Evolutionary conservation across 2,113 vertebrate genomes (phyloP).

Genomic region (Gambusia holbrooki): DNA sequence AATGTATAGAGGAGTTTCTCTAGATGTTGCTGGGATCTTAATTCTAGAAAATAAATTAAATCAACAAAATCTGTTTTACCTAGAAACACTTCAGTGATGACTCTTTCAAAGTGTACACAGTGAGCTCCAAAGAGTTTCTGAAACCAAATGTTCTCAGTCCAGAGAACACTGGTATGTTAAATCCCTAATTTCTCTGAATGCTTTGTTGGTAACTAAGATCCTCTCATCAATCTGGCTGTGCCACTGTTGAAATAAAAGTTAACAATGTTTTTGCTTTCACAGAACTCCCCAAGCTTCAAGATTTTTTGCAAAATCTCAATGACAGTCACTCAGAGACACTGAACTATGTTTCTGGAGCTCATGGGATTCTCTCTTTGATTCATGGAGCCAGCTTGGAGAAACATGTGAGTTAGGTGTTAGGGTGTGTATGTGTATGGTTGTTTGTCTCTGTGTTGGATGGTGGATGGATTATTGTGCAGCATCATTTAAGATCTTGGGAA

Average conservation of each 20-base stretch:
- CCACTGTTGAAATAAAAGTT: neutral
- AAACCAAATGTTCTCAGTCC: rapidly evolving
- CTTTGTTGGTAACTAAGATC: neutral
- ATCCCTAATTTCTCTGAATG: neutral
- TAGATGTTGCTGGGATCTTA: too few species aligned
- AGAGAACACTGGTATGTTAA: conserved; percentile 41
- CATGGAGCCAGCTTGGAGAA: neutral
- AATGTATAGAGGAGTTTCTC: too few species aligned
- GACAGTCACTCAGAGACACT: conserved; percentile 33
- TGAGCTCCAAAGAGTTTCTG: conserved; percentile 45
- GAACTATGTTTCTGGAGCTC: conserved; percentile 46
- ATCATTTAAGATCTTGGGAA: too few species aligned
- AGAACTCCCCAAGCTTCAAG: conserved; percentile 44
- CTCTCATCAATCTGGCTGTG: neutral
- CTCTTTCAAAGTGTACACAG: conserved; percentile 52
- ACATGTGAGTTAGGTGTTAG: neutral
- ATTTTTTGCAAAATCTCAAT: conserved; percentile 30
- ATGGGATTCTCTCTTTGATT: conserved; percentile 56
- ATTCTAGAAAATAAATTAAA: too few species aligned
- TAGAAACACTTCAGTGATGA: conserved; percentile 51
- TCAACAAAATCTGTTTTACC: neutral
- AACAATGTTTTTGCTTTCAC: neutral
- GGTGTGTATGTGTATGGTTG: too few species aligned
- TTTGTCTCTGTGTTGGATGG: too few species aligned
- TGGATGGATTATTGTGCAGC: too few species aligned